Evolutionary conservation across 2,888 invertebrate genomes (phyloP).

Genomic region (Crepidodera aurea): DNA sequence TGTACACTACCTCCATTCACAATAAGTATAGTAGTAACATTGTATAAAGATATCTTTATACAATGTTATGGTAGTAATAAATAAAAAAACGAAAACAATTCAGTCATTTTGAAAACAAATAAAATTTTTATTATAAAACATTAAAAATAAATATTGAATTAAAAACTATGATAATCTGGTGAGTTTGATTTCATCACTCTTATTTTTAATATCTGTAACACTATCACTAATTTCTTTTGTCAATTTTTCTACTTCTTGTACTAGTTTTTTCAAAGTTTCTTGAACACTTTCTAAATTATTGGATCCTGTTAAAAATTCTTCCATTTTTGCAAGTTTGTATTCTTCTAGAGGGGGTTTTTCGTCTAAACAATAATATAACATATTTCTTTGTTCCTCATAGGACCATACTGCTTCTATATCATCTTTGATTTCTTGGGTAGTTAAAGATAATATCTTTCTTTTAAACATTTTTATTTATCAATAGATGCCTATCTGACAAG

Average conservation of each 20-base stretch:
- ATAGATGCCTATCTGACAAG: no score
- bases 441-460: constrained; percentile 41
- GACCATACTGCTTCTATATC: constrained; percentile 47
- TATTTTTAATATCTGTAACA: constrained; percentile 37
- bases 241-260: constrained; percentile 40
- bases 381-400: constrained; percentile 47
- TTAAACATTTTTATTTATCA: constrained; percentile 48
- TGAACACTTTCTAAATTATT: constrained; percentile 47
- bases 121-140: neutral
- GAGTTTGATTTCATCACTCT: constrained; percentile 6
- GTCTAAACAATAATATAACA: constrained; percentile 51
- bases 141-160: neutral
- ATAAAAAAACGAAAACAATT: no score
- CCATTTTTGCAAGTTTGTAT: constrained; percentile 47
- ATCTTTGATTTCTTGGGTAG: constrained; percentile 44
- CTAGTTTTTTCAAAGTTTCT: constrained; percentile 38
- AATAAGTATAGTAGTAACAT: no score
- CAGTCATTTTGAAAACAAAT: neutral
- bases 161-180: neutral
- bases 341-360: constrained; percentile 49
- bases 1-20: no score
- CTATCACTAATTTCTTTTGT: constrained; percentile 39
- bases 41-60: no score
- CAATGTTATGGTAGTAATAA: no score
- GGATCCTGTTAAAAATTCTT: constrained; percentile 51